phyloP scores from a whole-genome alignment of 2,888 invertebrate genomes.

The Peribatodes rhomboidaria region DNA sequence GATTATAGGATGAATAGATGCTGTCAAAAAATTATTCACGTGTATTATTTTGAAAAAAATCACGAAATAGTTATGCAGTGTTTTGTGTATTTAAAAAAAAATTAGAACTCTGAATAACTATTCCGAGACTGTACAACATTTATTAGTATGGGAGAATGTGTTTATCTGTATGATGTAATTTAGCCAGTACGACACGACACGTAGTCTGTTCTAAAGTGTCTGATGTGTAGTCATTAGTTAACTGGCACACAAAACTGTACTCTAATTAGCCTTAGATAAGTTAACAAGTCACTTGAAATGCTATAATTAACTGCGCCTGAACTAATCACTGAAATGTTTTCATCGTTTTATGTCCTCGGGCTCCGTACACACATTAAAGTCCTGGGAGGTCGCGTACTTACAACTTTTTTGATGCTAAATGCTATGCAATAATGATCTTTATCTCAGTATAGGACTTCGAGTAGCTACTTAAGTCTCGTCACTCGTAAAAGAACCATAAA shows the following conservation, averaged over 20 bases:
- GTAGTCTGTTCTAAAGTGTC: neutral
- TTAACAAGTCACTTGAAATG: neutral
- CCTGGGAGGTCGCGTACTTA: conserved; percentile 38
- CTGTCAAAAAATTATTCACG: too few species aligned
- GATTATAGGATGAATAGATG: too few species aligned
- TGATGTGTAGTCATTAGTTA: neutral
- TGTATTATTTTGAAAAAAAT: too few species aligned
- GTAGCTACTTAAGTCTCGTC: conserved; percentile 11
- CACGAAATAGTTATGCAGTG: too few species aligned
- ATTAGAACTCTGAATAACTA: too few species aligned
- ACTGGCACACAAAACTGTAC: neutral
- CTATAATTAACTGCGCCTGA: conserved; percentile 1
- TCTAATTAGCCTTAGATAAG: neutral
- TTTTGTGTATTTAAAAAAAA: too few species aligned
- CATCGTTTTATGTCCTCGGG: conserved; percentile 21
- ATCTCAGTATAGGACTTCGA: conserved; percentile 5
- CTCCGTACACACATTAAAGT: conserved; percentile 28
- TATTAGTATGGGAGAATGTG: too few species aligned
- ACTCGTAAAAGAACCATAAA: conserved; percentile 41
- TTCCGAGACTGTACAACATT: too few species aligned
- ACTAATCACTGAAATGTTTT: conserved; percentile 23
- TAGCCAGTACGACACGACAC: too few species aligned
- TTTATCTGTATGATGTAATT: too few species aligned
- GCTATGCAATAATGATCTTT: conserved; percentile 19
- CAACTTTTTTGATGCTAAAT: conserved; percentile 9